Evolutionary conservation across 2,113 vertebrate species (phyloP).

Genomic region (Eretmochelys imbricata): DNA sequence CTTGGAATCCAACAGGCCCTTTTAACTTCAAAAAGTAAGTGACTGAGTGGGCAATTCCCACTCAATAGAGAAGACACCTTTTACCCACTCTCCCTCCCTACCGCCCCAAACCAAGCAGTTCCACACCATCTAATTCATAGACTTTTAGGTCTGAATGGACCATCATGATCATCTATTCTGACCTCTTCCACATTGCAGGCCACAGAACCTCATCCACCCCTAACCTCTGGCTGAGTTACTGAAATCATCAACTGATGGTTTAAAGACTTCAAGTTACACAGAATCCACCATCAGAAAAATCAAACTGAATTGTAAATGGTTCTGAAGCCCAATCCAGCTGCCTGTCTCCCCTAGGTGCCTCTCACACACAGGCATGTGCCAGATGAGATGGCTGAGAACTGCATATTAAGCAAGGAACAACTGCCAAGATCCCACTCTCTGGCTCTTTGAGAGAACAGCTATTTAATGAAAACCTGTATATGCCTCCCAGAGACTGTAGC

Average conservation of each 20-base stretch:
- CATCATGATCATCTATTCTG: background rate
- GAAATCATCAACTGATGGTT: background rate
- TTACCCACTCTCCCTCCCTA: rapidly evolving
- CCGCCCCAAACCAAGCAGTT: background rate
- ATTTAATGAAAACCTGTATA: background rate
- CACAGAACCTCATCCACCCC: background rate
- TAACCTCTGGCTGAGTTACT: background rate
- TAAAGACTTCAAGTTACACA: background rate
- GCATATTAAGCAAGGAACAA: background rate
- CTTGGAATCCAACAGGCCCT: background rate
- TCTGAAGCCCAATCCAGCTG: background rate
- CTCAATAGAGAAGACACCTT: background rate
- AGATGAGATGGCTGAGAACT: background rate
- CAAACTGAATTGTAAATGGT: no score
- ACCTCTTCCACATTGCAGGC: background rate
- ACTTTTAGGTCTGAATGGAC: background rate
- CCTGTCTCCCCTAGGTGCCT: background rate
- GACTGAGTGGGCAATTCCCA: rapidly evolving
- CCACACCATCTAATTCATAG: background rate
- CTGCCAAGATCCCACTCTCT: background rate
- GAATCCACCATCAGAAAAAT: background rate
- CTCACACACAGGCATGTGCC: background rate
- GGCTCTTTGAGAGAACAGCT: background rate
- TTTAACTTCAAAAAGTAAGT: background rate
- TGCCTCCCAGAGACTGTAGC: background rate